A percentile compares a stretch with the other conserved stretches of the same genome.
phyloP scores from a whole-genome alignment of 2,113 vertebrate genomes.

The Oxyura jamaicensis region DNA sequence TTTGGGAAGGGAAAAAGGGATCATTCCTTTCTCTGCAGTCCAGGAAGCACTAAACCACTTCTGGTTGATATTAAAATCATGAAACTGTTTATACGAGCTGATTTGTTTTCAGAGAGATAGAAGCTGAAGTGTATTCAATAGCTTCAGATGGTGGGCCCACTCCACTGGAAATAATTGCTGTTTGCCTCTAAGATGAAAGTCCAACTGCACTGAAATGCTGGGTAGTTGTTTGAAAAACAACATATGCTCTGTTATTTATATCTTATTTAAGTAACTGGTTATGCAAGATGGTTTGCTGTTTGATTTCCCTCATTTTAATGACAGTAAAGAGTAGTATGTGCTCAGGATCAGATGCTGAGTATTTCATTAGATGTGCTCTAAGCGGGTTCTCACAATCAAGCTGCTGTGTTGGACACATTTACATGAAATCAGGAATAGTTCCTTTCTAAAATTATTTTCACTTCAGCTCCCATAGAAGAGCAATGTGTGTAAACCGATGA shows the following conservation, averaged over 20 bases:
- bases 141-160: neutral
- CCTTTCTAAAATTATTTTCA: neutral
- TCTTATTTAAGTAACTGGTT: neutral
- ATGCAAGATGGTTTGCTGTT: conserved; percentile 11
- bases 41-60: neutral
- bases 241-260: neutral
- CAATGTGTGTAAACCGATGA: neutral
- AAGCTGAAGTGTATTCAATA: neutral
- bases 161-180: neutral
- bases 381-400: neutral
- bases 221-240: conserved; percentile 5
- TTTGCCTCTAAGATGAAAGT: neutral
- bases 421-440: neutral
- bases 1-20: neutral
- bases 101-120: neutral
- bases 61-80: neutral
- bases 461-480: neutral
- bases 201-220: neutral
- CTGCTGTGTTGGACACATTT: neutral
- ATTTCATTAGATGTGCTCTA: neutral
- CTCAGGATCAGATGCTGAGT: neutral
- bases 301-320: neutral
- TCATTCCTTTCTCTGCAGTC: neutral
- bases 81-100: neutral
- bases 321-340: neutral